A percentile compares a stretch with the other conserved stretches of the same genome.
phyloP scores from a whole-genome alignment of 2,888 invertebrate species.

The Corbicula japonica region DNA sequence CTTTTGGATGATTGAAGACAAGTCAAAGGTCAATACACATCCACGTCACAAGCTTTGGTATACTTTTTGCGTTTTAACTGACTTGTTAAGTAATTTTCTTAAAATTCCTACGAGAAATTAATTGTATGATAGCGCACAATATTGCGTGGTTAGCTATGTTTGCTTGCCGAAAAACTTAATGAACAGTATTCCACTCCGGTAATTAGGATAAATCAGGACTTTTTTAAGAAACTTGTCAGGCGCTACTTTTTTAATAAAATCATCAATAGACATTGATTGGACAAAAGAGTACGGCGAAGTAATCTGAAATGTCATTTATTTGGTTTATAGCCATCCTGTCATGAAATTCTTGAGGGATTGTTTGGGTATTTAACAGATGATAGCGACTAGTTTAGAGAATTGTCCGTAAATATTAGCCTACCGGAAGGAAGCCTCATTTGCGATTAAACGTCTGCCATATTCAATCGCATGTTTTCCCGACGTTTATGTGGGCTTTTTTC shows the following conservation, averaged over 20 bases:
- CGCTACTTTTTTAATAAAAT: constrained; percentile 27
- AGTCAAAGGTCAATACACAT: constrained; percentile 19
- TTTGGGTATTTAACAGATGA: constrained; percentile 28
- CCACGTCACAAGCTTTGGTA: constrained; percentile 3
- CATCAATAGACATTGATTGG: constrained; percentile 54
- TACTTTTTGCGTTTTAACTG: constrained; percentile 10
- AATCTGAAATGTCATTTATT: constrained; percentile 45
- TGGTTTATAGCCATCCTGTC: constrained; percentile 47
- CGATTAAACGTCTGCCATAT: constrained; percentile 10
- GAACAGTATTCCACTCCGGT: constrained; percentile 40
- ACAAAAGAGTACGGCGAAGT: constrained; percentile 27
- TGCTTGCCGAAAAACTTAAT: constrained; percentile 30
- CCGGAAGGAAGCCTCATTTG: constrained; percentile 40
- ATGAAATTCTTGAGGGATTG: constrained; percentile 37
- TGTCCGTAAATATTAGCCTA: constrained; percentile 26
- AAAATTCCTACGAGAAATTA: background rate
- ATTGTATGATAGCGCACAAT: constrained; percentile 10
- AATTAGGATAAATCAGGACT: constrained; percentile 40
- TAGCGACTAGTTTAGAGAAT: constrained; percentile 20
- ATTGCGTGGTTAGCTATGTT: constrained; percentile 32
- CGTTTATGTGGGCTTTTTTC: background rate
- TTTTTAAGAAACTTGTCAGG: constrained; percentile 28
- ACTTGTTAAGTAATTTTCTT: constrained; percentile 4
- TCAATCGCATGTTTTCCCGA: background rate
- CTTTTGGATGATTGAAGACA: background rate